A percentile compares a stretch with the other conserved stretches of the same genome.
phyloP scores from a whole-genome alignment of 2,113 vertebrate species.

The Orientallactaga bullata region DNA sequence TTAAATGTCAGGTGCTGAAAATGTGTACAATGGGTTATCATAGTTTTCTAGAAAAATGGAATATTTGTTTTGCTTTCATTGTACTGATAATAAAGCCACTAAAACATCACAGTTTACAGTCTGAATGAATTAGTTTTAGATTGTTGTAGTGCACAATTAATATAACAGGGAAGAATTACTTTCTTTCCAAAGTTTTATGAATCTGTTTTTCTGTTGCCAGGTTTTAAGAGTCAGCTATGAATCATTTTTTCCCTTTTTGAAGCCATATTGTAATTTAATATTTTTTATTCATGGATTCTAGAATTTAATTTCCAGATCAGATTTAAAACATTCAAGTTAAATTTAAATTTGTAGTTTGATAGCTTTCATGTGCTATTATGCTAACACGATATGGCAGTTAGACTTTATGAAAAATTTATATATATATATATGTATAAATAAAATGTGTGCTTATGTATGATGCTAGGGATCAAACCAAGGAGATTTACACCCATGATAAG shows the following conservation, averaged over 20 bases:
- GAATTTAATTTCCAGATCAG: constrained; percentile 61
- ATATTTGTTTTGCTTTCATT: constrained; percentile 48
- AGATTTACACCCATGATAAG: not conserved
- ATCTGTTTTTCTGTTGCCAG: constrained; percentile 47
- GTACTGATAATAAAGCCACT: not conserved
- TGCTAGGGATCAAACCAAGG: not conserved
- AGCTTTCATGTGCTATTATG: not conserved
- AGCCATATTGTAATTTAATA: not conserved
- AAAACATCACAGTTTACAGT: constrained; percentile 34
- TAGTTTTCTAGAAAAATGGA: constrained; percentile 45
- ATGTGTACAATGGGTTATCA: not conserved
- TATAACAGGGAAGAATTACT: not conserved
- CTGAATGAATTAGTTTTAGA: constrained; percentile 46
- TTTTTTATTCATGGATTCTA: constrained; percentile 43
- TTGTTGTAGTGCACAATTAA: not conserved
- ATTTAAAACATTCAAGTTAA: constrained; percentile 54
- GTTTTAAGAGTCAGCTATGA: not conserved
- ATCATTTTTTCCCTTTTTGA: constrained; percentile 1
- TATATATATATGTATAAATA: not conserved
- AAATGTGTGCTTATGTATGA: too few species aligned
- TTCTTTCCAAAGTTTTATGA: constrained; percentile 18
- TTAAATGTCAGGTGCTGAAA: constrained; percentile 41
- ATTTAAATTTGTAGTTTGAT: constrained; percentile 34
- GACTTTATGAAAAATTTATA: not conserved
- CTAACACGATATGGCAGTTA: not conserved